phyloP scores from a whole-genome alignment of 2,113 vertebrate genomes.

The Urocolius indicus region DNA sequence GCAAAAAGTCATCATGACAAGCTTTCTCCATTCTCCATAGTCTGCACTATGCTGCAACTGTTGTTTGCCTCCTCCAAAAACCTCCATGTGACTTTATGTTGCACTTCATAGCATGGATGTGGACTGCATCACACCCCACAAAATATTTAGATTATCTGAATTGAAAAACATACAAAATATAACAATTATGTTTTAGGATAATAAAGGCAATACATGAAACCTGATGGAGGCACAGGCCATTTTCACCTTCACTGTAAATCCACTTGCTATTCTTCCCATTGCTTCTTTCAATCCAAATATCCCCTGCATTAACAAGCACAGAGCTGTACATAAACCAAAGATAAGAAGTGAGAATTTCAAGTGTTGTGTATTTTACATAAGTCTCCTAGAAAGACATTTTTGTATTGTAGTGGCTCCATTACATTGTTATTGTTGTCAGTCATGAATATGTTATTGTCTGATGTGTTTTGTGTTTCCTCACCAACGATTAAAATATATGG shows the following conservation, averaged over 20 bases:
- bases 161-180: background rate
- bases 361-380: background rate
- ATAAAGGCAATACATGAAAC: background rate
- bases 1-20: background rate
- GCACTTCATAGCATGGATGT: background rate
- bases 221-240: fast-evolving
- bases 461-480: background rate
- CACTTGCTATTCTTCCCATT: background rate
- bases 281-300: background rate
- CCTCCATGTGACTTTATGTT: fast-evolving
- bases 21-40: background rate
- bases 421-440: background rate
- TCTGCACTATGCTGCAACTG: background rate
- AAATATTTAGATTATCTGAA: background rate
- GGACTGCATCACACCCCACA: background rate
- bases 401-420: background rate
- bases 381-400: background rate
- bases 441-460: background rate
- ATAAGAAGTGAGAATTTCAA: background rate
- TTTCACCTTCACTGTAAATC: background rate
- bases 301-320: background rate
- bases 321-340: background rate
- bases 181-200: background rate
- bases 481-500: background rate
- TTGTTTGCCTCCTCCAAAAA: background rate